Conservation (phyloP, 2,888 invertebrate species). For the Eudemis profundana region DNA sequence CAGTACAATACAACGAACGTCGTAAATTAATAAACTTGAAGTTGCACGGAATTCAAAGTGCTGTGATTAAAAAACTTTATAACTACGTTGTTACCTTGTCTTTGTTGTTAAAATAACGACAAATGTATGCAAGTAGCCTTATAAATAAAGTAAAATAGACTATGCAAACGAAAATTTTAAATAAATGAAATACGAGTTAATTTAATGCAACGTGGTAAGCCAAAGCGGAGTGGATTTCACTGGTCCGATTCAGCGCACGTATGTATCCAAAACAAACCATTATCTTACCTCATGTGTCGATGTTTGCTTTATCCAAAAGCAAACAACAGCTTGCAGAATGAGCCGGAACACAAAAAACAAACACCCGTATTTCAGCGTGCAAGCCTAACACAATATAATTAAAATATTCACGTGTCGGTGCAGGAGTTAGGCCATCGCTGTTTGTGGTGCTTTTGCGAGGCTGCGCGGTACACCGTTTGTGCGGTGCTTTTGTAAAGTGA, state of each 20-base stretch:
- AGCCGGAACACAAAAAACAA: constrained; percentile 20
- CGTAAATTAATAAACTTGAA: too few relatives aligned
- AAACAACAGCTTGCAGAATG: constrained; percentile 2
- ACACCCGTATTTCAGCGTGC: not conserved
- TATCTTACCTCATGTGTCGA: constrained; percentile 1
- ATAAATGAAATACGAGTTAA: too few relatives aligned
- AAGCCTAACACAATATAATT: constrained; percentile 35
- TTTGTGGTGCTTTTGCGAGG: constrained; percentile 1
- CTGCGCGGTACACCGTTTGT: constrained; percentile 17
- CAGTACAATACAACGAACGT: too few relatives aligned
- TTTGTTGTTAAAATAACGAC: too few relatives aligned
- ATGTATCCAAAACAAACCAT: constrained; percentile 10
- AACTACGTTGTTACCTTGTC: too few relatives aligned
- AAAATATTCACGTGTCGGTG: constrained; percentile 34
- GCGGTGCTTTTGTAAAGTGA: too few relatives aligned
- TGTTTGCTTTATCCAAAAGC: constrained; percentile 12
- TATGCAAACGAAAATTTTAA: too few relatives aligned
- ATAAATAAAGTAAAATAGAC: too few relatives aligned
- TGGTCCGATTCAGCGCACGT: not conserved
- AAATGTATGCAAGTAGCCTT: too few relatives aligned
- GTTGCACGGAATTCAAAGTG: too few relatives aligned
- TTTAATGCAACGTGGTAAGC: constrained; percentile 11
- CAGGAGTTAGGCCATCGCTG: not conserved
- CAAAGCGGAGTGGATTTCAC: not conserved
- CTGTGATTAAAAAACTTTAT: too few relatives aligned